Conservation (phyloP, 64 coral and sea anemone species). For the Acropora tenuis region DNA sequence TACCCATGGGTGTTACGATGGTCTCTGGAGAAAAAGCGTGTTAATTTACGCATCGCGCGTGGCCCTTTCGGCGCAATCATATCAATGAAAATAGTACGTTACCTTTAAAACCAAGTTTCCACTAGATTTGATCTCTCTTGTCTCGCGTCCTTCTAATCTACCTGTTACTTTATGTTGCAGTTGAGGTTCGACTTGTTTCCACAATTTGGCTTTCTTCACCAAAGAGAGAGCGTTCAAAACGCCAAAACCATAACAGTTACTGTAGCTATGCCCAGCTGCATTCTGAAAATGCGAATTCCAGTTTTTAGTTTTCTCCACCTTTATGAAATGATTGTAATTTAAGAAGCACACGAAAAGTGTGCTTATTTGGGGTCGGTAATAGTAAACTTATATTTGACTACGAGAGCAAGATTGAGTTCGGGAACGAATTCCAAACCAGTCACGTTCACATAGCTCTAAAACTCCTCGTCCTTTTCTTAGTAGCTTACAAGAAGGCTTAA, state of each 20-base stretch:
- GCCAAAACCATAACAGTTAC: slow-evolving; percentile 79
- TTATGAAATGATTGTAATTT: no score
- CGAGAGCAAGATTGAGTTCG: neutral
- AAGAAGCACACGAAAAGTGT: no score
- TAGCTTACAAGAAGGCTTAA: no score
- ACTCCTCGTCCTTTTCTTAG: no score
- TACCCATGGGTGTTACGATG: no score
- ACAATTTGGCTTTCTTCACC: slow-evolving; percentile 60
- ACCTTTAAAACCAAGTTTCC: slow-evolving; percentile 22
- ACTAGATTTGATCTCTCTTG: neutral
- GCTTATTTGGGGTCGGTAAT: no score
- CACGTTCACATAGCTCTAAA: no score
- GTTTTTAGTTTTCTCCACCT: no score
- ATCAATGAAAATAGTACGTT: no score
- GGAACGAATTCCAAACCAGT: neutral
- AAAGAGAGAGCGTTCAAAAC: slow-evolving; percentile 69
- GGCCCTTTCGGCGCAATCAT: no score
- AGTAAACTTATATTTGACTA: neutral
- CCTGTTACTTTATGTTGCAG: slow-evolving; percentile 29
- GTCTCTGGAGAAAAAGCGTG: no score
- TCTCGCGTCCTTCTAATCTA: neutral
- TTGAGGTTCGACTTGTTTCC: slow-evolving; percentile 77
- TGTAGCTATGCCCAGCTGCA: slow-evolving; percentile 69
- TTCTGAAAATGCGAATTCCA: slow-evolving; percentile 26
- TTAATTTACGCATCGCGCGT: no score